phyloP scores from a whole-genome alignment of 2,113 vertebrate genomes.

The Alectura lathami region DNA sequence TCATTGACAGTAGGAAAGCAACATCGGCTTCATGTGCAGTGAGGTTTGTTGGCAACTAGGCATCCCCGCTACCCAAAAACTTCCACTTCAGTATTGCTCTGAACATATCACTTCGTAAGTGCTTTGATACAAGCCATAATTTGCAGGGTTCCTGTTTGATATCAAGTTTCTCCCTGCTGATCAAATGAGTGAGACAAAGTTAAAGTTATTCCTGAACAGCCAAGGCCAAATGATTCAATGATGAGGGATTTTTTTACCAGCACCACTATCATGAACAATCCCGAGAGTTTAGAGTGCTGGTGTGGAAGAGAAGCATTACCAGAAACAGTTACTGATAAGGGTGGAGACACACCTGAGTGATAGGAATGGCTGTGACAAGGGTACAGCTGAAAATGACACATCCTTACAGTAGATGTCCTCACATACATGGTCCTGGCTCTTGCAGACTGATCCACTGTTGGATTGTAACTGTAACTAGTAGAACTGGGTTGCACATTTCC shows the following conservation, averaged over 20 bases:
- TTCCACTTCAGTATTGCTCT: slow-evolving; percentile 1
- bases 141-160: slow-evolving; percentile 5
- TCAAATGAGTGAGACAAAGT: slow-evolving; percentile 2
- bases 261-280: slow-evolving; percentile 5
- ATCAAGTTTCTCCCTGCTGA: background rate
- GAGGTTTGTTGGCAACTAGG: background rate
- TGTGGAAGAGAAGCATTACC: background rate
- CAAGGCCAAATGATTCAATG: background rate
- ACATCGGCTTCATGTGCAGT: background rate
- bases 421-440: background rate
- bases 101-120: background rate
- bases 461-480: background rate
- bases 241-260: slow-evolving; percentile 32
- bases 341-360: background rate
- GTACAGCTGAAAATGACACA: background rate
- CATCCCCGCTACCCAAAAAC: background rate
- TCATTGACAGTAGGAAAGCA: background rate
- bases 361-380: background rate
- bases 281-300: background rate
- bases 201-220: background rate
- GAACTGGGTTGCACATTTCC: background rate
- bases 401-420: background rate
- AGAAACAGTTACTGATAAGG: background rate
- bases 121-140: slow-evolving; percentile 42
- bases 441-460: background rate